phyloP scores from a whole-genome alignment of 2,797 vertebrate species.

The Rhinatrema bivittatum region DNA sequence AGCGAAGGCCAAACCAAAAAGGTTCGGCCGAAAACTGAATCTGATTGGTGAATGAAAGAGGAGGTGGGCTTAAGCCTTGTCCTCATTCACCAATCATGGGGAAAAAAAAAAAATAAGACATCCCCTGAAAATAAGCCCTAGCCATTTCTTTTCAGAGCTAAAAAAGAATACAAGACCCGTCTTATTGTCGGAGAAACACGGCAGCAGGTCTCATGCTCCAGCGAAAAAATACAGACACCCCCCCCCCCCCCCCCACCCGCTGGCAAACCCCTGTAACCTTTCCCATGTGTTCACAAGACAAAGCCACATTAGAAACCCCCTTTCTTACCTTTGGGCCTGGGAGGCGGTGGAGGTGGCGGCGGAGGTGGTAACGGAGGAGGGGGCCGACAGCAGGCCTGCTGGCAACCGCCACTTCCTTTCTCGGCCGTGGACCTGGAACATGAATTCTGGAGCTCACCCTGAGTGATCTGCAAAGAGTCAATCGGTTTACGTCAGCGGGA shows the following conservation, averaged over 20 bases:
- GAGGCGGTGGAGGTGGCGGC: conserved; percentile 80
- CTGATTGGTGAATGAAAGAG: too few relatives aligned
- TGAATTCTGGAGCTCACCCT: conserved; percentile 87
- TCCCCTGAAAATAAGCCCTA: too few relatives aligned
- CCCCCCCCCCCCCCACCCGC: conserved; percentile 4
- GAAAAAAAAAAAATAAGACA: too few relatives aligned
- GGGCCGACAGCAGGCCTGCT: conserved; percentile 84
- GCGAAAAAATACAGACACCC: conserved; percentile 41
- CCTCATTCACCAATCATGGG: too few relatives aligned
- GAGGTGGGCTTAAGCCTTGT: too few relatives aligned
- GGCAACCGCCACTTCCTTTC: conserved; percentile 76
- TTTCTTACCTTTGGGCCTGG: conserved; percentile 64
- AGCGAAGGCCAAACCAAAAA: too few relatives aligned
- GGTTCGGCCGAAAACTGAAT: too few relatives aligned
- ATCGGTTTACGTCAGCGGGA: conserved; percentile 33
- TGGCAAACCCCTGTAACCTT: too few relatives aligned
- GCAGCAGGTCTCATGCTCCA: conserved; percentile 45
- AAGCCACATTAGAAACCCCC: accelerated
- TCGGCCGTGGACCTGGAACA: conserved; percentile 76
- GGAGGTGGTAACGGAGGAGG: conserved; percentile 83
- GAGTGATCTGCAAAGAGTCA: conserved; percentile 56
- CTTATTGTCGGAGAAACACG: too few relatives aligned
- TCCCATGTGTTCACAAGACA: not conserved
- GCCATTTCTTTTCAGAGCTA: too few relatives aligned
- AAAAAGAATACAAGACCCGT: too few relatives aligned